These are phyloP conservation scores for Sturnira hondurensis DNA, from an alignment of 2,113 vertebrate genomes.

Conservation along the genomic window DNA sequence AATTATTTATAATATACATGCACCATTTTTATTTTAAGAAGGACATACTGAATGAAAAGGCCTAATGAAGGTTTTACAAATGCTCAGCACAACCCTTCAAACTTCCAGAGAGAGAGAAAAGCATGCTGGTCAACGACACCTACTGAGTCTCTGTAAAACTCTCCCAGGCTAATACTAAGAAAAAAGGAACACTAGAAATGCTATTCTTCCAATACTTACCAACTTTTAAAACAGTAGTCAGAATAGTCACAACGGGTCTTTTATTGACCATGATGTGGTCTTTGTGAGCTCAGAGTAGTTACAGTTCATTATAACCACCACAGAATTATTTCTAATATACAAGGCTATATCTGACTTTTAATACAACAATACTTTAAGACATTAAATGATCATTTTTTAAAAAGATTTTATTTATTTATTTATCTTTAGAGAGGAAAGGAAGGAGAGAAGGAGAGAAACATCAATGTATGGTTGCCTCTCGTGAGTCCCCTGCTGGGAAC, in stretches of 20 bases:
- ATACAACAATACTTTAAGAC: background rate
- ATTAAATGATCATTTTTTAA: constrained; percentile 8
- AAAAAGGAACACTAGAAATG: background rate
- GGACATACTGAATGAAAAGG: background rate
- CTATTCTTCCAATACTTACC: background rate
- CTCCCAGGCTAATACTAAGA: background rate
- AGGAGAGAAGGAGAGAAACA: too few relatives aligned
- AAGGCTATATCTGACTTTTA: background rate
- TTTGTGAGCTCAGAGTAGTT: background rate
- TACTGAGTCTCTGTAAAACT: background rate
- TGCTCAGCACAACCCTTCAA: background rate
- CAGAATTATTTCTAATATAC: background rate
- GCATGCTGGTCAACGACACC: background rate
- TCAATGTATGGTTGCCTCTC: too few relatives aligned
- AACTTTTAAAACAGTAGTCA: background rate
- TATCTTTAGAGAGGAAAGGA: too few relatives aligned
- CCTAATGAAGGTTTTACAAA: background rate
- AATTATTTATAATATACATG: background rate
- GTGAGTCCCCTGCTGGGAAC: too few relatives aligned
- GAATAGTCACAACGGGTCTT: constrained; percentile 1
- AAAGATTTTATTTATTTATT: too few relatives aligned
- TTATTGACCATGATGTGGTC: background rate
- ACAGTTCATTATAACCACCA: background rate
- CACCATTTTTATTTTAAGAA: constrained; percentile 1
- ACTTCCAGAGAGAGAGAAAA: background rate